Evolutionary conservation across 2,113 vertebrate genomes (phyloP).

Genomic region (Amazona guildingii): DNA sequence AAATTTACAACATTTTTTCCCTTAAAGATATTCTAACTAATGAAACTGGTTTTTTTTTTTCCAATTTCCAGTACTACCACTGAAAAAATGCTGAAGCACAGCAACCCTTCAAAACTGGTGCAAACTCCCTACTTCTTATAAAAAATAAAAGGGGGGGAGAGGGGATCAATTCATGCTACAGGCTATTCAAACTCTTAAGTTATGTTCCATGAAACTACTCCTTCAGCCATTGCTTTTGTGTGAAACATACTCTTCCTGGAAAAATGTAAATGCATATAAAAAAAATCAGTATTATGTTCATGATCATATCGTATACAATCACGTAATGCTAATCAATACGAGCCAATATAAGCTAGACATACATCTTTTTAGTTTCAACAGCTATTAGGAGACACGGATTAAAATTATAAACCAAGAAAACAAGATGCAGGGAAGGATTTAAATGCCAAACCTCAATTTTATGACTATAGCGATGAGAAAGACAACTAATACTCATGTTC

Average conservation of each 20-base stretch:
- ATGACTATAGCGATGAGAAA: background rate
- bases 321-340: background rate
- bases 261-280: background rate
- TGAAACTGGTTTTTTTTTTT: background rate
- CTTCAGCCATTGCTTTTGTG: background rate
- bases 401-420: background rate
- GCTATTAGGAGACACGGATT: accelerated
- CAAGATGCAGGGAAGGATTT: background rate
- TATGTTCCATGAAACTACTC: background rate
- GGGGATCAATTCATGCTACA: background rate
- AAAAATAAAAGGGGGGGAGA: background rate
- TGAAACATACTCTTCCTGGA: background rate
- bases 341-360: background rate
- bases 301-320: background rate
- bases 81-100: background rate
- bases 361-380: background rate
- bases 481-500: background rate
- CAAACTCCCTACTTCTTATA: background rate
- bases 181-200: background rate
- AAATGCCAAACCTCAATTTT: background rate
- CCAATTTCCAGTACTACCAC: background rate
- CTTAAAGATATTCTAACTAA: background rate
- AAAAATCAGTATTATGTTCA: background rate
- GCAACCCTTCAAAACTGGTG: background rate
- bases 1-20: background rate